Evolutionary conservation across 2,113 vertebrate species (phyloP), one percentile per base, ranked within the genome.

Genomic region (Erpornis zantholeuca): DNA sequence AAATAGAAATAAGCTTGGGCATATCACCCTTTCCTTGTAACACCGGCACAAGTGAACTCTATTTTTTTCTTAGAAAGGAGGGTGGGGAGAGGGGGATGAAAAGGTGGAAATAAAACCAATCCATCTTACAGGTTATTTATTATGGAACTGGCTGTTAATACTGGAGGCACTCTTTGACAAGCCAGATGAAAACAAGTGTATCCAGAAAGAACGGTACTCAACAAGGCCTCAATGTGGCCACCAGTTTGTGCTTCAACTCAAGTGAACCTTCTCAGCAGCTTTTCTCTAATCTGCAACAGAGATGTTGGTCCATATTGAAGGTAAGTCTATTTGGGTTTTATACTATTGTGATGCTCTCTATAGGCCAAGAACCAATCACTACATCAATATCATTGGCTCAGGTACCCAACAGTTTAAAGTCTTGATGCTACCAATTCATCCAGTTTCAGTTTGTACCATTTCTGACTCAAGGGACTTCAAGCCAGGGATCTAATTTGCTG

Each of bases 351-450:
- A 36, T 10, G 17, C 40, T 63, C 50, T 24, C 68, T 10, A 2
- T 0, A 64, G 28, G 33, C 33, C 61, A 88, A 69, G 40, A 86
- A 78, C 7, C 24, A 36, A 25, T 6, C 45, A 19, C 23, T 28
- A 54, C 4, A 3, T 2, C 3, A 52, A 0, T 28, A 44, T 16
- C 28, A 27, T 0, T 4, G 19, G 15, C 29, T 92, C 20, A 6
- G 24, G 29, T 31, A 50, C 53, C 42, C 54, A 44, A 10, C 9
- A 52, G 33, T 9, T 77, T 16, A 6, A 71, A 63, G n/a, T 20
- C 45, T 38, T 25, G 14, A 66, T 25, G 44, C 24, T 35, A 56
- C 25, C 28, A 22, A 35, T 20, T 60, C 14, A 77, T 9, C 42
- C 33, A 24, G n/a, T 24, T 54, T 31, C 70, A 79, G 45, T 12